Base-by-base conservation (phyloP, 2,888 invertebrate species). In the Formica aserva region DNA sequence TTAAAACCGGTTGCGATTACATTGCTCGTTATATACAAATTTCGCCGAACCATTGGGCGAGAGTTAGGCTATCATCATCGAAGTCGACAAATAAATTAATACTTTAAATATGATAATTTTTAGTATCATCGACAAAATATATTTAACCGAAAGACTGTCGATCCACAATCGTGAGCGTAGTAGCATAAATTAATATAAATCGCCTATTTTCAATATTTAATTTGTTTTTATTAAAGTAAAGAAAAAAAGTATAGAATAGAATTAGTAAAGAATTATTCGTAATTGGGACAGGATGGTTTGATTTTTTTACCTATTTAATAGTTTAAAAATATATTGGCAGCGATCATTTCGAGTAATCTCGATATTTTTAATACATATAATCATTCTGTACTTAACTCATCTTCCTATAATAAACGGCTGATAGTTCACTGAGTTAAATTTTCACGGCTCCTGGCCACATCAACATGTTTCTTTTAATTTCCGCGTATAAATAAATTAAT, bases 71-170 rank as follows among this genome's bases (percentile, higher is more conserved):
- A 67, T 74, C 85, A 76, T 85, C 71, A 74, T 86, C 65, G 67
- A 82, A 82, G 22, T 55, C 18, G 65, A 74, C 86, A 60, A 85
- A 91, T 90, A 90, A 91, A 90, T 90, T 90, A 91, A 89, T 88
- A 84, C 77, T 86, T 90, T 88, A 91, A 76, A 45, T 48, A 48
- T 1, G 48, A 52, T 82, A 18, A 66, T 55, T 62, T 72, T 22
- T 22, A 32, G 11, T 22, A n/a, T 35, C 55, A 9, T 55, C 5
- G 55, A 5, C 18, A 32, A 41, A 48, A 48, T 18, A 26, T 6
- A 35, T 3, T 48, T 65, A 26, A 26, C 22, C 8, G 6, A 29
- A 29, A 45, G 22, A 60, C 32, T 60, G 29, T 18, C 13, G 57
- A 26, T 22, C 15, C 32, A 26, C 8, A 15, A 57, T 69, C 6